Evolutionary conservation across 2,888 invertebrate genomes (phyloP).

Genomic region (Timema podura): DNA sequence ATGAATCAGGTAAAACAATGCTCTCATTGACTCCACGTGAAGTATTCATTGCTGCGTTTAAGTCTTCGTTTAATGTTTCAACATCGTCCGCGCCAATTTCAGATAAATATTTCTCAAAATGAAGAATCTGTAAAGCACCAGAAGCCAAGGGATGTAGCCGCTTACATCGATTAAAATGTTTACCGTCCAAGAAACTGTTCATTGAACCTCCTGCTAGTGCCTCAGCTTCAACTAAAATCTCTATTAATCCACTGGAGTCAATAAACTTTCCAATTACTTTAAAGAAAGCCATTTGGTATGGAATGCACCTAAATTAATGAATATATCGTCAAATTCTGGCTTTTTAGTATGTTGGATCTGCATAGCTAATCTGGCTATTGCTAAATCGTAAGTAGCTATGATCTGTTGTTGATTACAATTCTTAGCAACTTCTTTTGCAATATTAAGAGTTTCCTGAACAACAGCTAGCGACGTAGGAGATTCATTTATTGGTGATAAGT

Average conservation of each 20-base stretch:
- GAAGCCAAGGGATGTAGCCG: background rate
- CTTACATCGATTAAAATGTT: background rate
- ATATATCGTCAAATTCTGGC: background rate
- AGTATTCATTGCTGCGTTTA: background rate
- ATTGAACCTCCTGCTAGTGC: background rate
- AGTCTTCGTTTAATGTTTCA: background rate
- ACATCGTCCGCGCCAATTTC: background rate
- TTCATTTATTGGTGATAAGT: background rate
- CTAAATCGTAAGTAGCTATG: background rate
- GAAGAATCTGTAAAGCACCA: background rate
- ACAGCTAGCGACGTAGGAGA: background rate
- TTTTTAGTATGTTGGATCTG: background rate
- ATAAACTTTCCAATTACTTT: background rate
- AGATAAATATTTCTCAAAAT: background rate
- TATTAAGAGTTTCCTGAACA: background rate
- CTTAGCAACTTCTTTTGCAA: background rate
- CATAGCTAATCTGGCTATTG: background rate
- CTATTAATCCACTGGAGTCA: background rate
- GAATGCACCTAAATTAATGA: background rate
- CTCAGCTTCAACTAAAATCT: background rate
- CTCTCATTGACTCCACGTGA: background rate
- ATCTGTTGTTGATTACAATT: slow-evolving; percentile 1
- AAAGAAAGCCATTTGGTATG: background rate
- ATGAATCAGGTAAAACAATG: background rate
- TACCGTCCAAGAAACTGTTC: background rate